Percentiles rank a stretch among this genome's conserved stretches.
Conservation (phyloP, 1,140 invertebrate genomes). For the Chrysopa pallens region DNA sequence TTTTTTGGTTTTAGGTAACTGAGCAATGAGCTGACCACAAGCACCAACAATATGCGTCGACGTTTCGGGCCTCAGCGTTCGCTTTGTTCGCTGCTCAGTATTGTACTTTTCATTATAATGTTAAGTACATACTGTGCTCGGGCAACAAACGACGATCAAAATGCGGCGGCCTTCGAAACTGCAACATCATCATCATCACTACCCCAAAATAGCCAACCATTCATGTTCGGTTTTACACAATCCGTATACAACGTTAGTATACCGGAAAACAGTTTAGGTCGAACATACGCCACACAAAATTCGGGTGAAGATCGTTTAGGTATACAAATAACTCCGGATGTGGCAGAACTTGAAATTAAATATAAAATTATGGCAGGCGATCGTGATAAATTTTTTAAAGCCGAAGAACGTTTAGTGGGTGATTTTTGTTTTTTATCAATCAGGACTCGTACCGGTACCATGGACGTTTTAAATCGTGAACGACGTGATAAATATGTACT, state of each 20-base stretch:
- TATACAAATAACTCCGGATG: slow-evolving; percentile 22
- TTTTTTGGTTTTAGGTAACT: too few relatives aligned
- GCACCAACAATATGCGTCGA: too few relatives aligned
- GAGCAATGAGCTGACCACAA: too few relatives aligned
- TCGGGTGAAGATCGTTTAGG: slow-evolving; percentile 34
- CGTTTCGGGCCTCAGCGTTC: background rate
- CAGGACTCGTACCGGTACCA: slow-evolving; percentile 66
- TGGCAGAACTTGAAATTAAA: slow-evolving; percentile 38
- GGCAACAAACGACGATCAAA: slow-evolving; percentile 3
- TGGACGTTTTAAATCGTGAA: slow-evolving; percentile 78
- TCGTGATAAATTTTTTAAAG: slow-evolving; percentile 80
- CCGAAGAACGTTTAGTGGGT: slow-evolving; percentile 68
- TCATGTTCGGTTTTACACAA: slow-evolving; percentile 48
- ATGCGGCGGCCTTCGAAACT: slow-evolving; percentile 14
- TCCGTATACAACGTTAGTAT: slow-evolving; percentile 76
- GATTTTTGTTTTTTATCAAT: slow-evolving; percentile 87
- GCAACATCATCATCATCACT: slow-evolving; percentile 8
- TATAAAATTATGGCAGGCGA: slow-evolving; percentile 74
- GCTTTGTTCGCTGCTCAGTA: background rate
- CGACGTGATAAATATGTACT: slow-evolving; percentile 67
- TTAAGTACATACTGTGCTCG: background rate
- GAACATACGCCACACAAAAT: slow-evolving; percentile 48
- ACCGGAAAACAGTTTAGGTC: slow-evolving; percentile 76
- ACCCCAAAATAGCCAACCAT: slow-evolving; percentile 10
- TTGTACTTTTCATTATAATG: background rate